A percentile compares a stretch with the other conserved stretches of the same genome.
These are phyloP conservation scores for Limnodromus scolopaceus DNA, from an alignment of 2,797 vertebrate genomes.

Conservation along the genomic window DNA sequence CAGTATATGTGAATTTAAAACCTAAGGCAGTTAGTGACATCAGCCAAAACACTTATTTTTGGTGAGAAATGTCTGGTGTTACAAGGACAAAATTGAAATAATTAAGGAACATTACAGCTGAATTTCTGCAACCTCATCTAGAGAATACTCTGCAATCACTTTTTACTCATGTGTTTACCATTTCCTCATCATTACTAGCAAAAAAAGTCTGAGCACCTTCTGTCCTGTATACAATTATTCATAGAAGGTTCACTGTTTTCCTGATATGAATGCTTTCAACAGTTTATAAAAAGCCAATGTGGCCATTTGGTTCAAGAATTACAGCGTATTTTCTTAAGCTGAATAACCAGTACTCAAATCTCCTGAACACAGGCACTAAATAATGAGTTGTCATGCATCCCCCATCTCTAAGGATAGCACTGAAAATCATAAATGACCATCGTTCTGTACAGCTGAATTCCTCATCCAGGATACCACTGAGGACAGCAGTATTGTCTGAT, in stretches of 20 bases:
- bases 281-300: neutral
- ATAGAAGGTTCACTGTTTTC: neutral
- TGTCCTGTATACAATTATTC: slow-evolving; percentile 19
- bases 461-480: neutral
- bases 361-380: neutral
- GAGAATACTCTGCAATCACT: neutral
- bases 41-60: neutral
- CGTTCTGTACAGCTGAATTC: neutral
- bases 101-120: neutral
- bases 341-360: neutral
- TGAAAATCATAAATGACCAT: neutral
- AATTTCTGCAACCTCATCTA: neutral
- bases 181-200: neutral
- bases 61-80: neutral
- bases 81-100: neutral
- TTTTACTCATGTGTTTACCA: neutral
- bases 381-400: neutral
- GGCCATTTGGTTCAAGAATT: neutral
- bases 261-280: neutral
- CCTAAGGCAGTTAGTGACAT: neutral
- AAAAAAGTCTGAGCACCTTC: neutral
- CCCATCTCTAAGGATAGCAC: neutral
- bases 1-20: neutral
- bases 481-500: neutral
- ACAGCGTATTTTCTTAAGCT: neutral